Percentiles rank a stretch among this genome's conserved stretches.
These are phyloP conservation scores for Pristiophorus japonicus DNA, from an alignment of 2,113 vertebrate species.

Conservation along the genomic window DNA sequence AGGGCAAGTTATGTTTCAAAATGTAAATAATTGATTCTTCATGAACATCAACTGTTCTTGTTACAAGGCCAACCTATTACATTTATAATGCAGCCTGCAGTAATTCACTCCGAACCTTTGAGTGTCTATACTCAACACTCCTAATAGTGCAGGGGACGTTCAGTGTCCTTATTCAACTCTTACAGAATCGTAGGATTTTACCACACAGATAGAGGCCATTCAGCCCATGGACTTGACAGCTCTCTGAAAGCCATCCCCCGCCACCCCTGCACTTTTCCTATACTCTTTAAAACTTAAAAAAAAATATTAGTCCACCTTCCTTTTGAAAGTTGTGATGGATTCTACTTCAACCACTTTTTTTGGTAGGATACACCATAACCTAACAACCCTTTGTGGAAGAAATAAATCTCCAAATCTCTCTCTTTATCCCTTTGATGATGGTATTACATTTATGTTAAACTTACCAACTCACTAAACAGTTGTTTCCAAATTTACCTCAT, in stretches of 20 bases:
- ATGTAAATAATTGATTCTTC: slow-evolving; percentile 28
- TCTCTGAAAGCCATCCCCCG: background rate
- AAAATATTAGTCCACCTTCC: background rate
- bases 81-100: background rate
- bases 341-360: background rate
- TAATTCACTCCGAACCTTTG: background rate
- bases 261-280: too few species aligned
- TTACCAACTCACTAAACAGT: background rate
- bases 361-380: background rate
- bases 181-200: background rate
- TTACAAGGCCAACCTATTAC: background rate
- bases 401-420: background rate
- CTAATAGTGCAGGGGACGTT: background rate
- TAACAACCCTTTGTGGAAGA: background rate
- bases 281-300: background rate
- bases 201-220: background rate
- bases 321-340: background rate
- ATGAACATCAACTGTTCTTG: slow-evolving; percentile 27
- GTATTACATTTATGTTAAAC: background rate
- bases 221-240: background rate
- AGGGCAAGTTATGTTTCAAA: background rate
- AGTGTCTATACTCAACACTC: background rate
- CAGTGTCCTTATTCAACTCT: background rate
- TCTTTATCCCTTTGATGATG: background rate
- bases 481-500: background rate